Percentiles rank a stretch among this genome's conserved stretches.
phyloP scores from a whole-genome alignment of 2,888 invertebrate species.

The Drosophila tanythrix region DNA sequence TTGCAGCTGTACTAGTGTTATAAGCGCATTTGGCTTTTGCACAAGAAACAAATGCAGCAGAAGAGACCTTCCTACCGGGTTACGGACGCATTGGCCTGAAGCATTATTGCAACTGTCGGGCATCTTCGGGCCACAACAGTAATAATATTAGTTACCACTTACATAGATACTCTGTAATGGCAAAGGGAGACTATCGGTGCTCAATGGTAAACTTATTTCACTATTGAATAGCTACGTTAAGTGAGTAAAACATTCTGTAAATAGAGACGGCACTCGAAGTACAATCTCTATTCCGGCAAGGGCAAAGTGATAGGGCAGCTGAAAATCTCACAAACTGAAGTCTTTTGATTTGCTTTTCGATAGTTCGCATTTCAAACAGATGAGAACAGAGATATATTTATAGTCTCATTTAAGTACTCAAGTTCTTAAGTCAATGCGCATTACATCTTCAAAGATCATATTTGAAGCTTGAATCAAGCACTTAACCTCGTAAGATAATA shows the following conservation, averaged over 20 bases:
- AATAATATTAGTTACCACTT: neutral
- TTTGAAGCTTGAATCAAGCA: neutral
- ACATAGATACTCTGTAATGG: slow-evolving; percentile 1
- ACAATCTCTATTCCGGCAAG: neutral
- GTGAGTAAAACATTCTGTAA: neutral
- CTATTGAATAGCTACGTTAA: neutral
- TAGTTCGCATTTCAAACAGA: too few relatives aligned
- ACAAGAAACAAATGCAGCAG: slow-evolving; percentile 9
- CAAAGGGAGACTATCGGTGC: neutral
- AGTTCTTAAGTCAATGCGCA: neutral
- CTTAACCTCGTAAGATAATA: neutral
- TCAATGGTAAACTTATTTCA: neutral
- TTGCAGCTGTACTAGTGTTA: slow-evolving; percentile 48
- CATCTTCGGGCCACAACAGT: slow-evolving; percentile 5
- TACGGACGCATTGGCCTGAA: slow-evolving; percentile 10
- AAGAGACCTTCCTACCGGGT: slow-evolving; percentile 12
- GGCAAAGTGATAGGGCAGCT: too few relatives aligned
- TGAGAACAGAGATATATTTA: neutral
- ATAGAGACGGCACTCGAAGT: neutral
- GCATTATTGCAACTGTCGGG: slow-evolving; percentile 14
- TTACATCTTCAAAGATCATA: neutral
- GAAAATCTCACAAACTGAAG: too few relatives aligned
- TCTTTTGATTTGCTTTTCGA: too few relatives aligned
- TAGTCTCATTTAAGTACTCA: neutral
- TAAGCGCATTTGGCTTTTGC: slow-evolving; percentile 69